A percentile compares a stretch with the other conserved stretches of the same genome.
These are phyloP conservation scores for Erethizon dorsatum DNA, from an alignment of 2,797 vertebrate species.

Conservation along the genomic window DNA sequence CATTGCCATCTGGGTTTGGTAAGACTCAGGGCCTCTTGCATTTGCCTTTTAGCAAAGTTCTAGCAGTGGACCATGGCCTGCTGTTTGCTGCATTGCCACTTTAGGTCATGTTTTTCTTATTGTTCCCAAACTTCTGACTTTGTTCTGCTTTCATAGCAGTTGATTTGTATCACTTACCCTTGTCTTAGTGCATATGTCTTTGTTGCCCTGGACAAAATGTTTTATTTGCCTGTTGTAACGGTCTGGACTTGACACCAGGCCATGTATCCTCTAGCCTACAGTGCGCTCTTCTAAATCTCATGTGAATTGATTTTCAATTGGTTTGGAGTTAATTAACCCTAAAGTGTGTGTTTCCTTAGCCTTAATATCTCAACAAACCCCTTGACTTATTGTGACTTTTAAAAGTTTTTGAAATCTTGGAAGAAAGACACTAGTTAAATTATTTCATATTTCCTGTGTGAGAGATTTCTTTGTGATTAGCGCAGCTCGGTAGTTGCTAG, in stretches of 20 bases:
- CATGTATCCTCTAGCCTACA: not conserved
- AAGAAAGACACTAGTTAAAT: conserved; percentile 62
- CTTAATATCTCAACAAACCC: conserved; percentile 52
- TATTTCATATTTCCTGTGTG: conserved; percentile 64
- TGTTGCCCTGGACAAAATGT: not conserved
- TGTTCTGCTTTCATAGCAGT: conserved; percentile 47
- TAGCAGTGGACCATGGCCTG: conserved; percentile 38
- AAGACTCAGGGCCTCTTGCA: conserved; percentile 43
- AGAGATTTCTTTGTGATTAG: conserved; percentile 77
- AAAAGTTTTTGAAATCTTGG: conserved; percentile 70
- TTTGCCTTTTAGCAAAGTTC: conserved; percentile 76
- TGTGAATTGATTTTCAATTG: conserved; percentile 46
- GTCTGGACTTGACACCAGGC: conserved; percentile 42
- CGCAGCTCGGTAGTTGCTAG: conserved; percentile 58
- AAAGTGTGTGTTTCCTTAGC: conserved; percentile 55
- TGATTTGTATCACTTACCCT: conserved; percentile 18
- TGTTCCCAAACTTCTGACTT: conserved; percentile 59
- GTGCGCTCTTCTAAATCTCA: conserved; percentile 6
- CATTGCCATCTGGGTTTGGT: conserved; percentile 71
- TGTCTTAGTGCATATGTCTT: not conserved
- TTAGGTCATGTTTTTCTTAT: conserved; percentile 70
- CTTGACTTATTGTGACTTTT: conserved; percentile 63
- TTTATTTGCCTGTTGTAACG: conserved; percentile 33
- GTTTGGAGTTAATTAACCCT: conserved; percentile 22
- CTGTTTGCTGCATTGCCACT: conserved; percentile 61